phyloP scores from a whole-genome alignment of 2,888 invertebrate species.

The Mayetiola destructor region DNA sequence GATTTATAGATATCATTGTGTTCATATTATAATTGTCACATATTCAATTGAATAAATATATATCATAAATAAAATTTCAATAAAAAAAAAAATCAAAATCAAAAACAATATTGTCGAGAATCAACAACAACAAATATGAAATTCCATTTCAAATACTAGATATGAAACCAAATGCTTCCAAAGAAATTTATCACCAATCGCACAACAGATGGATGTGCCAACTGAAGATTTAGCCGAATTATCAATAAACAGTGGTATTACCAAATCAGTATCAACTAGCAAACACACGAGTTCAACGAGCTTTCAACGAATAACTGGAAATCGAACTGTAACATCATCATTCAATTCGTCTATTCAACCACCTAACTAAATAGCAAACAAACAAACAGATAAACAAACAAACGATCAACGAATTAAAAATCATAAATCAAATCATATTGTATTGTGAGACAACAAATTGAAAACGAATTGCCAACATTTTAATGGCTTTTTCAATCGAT shows the following conservation, averaged over 20 bases:
- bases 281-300: slow-evolving; percentile 8
- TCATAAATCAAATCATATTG: not conserved
- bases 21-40: not conserved
- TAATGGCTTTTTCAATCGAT: too few relatives aligned
- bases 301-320: slow-evolving; percentile 2
- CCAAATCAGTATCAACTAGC: slow-evolving; percentile 9
- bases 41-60: not conserved
- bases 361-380: not conserved
- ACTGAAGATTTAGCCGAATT: slow-evolving; percentile 1
- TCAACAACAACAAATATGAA: not conserved
- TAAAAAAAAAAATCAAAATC: not conserved
- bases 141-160: slow-evolving; percentile 7
- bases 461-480: not conserved
- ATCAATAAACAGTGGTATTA: slow-evolving; percentile 2
- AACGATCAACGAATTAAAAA: too few relatives aligned
- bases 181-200: slow-evolving; percentile 6
- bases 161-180: slow-evolving; percentile 13
- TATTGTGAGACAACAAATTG: not conserved
- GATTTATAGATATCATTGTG: not conserved
- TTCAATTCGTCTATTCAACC: slow-evolving; percentile 6
- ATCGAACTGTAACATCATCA: slow-evolving; percentile 3
- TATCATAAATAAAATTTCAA: not conserved
- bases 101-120: not conserved
- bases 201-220: slow-evolving; percentile 6
- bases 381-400: not conserved